Evolutionary conservation across 2,797 vertebrate genomes (phyloP).

Genomic region (Acrossocheilus fasciatus): DNA sequence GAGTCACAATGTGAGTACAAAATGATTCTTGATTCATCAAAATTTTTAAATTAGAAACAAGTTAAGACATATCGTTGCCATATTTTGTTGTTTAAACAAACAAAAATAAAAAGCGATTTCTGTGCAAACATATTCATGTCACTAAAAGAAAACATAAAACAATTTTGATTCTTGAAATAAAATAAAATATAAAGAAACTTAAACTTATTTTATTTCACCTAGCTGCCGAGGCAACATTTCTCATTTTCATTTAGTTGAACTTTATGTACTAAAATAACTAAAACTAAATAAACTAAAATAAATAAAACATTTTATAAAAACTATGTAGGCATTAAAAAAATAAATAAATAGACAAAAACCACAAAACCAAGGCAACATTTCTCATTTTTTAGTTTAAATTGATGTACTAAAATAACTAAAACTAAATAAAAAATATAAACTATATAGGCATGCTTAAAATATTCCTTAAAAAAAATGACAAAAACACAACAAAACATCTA

Average conservation of each 20-base stretch:
- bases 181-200: too few species aligned
- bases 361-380: neutral
- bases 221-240: neutral
- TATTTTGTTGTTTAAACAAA: neutral
- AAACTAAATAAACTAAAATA: neutral
- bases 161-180: too few species aligned
- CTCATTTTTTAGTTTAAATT: neutral
- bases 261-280: neutral
- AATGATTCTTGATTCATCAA: neutral
- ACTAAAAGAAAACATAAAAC: neutral
- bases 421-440: neutral
- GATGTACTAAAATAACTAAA: neutral
- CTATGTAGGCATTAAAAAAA: neutral
- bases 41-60: neutral
- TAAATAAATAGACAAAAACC: neutral
- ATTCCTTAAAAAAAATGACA: neutral
- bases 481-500: neutral
- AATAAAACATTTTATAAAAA: neutral
- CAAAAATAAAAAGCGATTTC: neutral
- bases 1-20: neutral
- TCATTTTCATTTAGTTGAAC: neutral
- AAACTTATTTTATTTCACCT: neutral
- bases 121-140: neutral
- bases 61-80: neutral
- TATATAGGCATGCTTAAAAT: too few species aligned